phyloP scores from a whole-genome alignment of 2,888 invertebrate genomes.

The Epinotia bilunana region DNA sequence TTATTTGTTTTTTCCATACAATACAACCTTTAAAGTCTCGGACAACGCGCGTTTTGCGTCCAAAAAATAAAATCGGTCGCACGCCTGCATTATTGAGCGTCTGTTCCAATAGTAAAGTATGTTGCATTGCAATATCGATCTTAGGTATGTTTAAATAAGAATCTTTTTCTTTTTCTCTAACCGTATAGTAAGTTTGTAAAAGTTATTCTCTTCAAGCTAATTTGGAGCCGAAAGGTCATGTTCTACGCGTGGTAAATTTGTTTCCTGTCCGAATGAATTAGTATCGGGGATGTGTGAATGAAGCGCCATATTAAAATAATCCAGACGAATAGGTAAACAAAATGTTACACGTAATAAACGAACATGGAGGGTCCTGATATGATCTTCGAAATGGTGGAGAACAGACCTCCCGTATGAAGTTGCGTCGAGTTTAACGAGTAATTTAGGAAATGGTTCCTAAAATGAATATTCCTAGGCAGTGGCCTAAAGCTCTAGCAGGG shows the following conservation, averaged over 20 bases:
- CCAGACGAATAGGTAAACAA: constrained; percentile 42
- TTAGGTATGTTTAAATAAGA: constrained; percentile 18
- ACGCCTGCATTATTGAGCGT: constrained; percentile 29
- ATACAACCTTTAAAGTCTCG: constrained; percentile 54
- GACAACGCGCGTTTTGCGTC: constrained; percentile 50
- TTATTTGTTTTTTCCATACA: constrained; percentile 68
- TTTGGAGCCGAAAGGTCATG: constrained; percentile 53
- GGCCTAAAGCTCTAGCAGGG: too few relatives aligned
- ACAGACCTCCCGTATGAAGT: constrained; percentile 7
- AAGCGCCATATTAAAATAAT: constrained; percentile 44
- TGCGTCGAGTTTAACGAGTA: not conserved
- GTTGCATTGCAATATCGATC: constrained; percentile 6
- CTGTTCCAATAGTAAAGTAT: not conserved
- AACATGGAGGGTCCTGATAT: constrained; percentile 16
- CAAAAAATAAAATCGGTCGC: constrained; percentile 51
- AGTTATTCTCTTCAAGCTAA: constrained; percentile 48
- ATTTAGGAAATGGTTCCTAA: not conserved
- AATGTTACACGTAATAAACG: constrained; percentile 41
- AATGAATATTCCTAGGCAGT: not conserved
- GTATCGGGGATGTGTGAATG: constrained; percentile 46
- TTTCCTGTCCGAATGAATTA: constrained; percentile 52
- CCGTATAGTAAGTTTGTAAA: constrained; percentile 16
- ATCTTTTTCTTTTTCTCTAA: not conserved
- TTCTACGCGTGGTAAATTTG: constrained; percentile 54
- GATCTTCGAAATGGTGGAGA: constrained; percentile 5